Evolutionary conservation across 2,797 vertebrate genomes (phyloP).

Genomic region (Mormyrus hasselquistii): DNA sequence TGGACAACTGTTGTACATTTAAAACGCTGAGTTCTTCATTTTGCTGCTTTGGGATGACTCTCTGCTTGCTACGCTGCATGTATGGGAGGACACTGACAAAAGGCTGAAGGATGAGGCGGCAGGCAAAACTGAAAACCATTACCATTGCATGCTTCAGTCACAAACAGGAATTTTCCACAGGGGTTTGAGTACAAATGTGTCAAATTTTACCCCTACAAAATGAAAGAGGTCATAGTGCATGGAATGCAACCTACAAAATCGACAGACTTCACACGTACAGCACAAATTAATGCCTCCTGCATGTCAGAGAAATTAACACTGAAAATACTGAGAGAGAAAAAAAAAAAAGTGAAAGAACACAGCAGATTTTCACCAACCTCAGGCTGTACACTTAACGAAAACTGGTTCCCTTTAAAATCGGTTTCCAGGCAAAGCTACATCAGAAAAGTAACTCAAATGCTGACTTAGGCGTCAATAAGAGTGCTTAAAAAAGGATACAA

Average conservation of each 20-base stretch:
- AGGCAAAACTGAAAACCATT: not conserved
- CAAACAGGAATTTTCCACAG: not conserved
- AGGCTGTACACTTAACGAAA: slow-evolving; percentile 29
- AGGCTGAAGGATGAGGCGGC: slow-evolving; percentile 23
- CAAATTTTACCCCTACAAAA: not conserved
- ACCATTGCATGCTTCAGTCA: not conserved
- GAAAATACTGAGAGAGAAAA: not conserved
- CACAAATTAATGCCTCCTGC: slow-evolving; percentile 27
- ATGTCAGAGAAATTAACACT: not conserved
- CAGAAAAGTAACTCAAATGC: not conserved
- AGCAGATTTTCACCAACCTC: not conserved
- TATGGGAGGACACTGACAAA: slow-evolving; percentile 25
- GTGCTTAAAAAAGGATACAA: not conserved
- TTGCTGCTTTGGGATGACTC: slow-evolving; percentile 47
- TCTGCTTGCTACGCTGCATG: slow-evolving; percentile 25
- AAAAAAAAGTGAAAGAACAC: not conserved
- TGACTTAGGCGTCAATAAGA: not conserved
- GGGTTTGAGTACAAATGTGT: not conserved
- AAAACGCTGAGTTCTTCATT: slow-evolving; percentile 69
- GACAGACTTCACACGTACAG: not conserved
- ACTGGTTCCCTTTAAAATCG: slow-evolving; percentile 11
- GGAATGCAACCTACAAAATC: slow-evolving; percentile 8
- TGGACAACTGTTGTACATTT: slow-evolving; percentile 65
- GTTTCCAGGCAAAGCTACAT: not conserved
- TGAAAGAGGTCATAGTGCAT: not conserved